phyloP scores from a whole-genome alignment of 2,888 invertebrate genomes.

The Beris morrisii region DNA sequence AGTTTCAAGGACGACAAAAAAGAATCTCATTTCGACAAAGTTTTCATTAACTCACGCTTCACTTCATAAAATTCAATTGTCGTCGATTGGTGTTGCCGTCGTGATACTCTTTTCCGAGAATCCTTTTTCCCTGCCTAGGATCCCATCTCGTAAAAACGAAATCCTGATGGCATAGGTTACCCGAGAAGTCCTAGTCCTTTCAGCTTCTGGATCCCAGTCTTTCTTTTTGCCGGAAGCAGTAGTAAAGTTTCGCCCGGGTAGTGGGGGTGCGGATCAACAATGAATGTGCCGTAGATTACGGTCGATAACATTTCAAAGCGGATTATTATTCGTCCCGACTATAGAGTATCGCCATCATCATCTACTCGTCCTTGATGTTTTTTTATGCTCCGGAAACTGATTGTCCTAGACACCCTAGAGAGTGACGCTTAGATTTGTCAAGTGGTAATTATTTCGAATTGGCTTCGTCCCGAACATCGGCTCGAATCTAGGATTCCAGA shows the following conservation, averaged over 20 bases:
- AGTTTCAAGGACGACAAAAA: not conserved
- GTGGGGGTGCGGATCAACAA: slow-evolving; percentile 6
- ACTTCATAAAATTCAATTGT: slow-evolving; percentile 32
- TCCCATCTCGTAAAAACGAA: too few relatives aligned
- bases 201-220: too few relatives aligned
- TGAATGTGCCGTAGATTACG: slow-evolving; percentile 20
- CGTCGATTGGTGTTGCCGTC: slow-evolving; percentile 9
- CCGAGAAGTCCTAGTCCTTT: too few relatives aligned
- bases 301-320: slow-evolving; percentile 27
- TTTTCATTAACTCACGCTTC: slow-evolving; percentile 32
- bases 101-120: not conserved
- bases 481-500: too few relatives aligned
- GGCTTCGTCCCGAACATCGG: not conserved
- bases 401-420: slow-evolving; percentile 16
- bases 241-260: too few relatives aligned
- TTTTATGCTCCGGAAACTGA: slow-evolving; percentile 17
- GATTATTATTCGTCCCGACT: slow-evolving; percentile 21
- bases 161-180: too few relatives aligned
- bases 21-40: slow-evolving; percentile 26
- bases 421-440: slow-evolving; percentile 20
- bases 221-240: too few relatives aligned
- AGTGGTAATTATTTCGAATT: slow-evolving; percentile 25
- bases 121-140: too few relatives aligned
- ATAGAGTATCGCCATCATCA: slow-evolving; percentile 1
- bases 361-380: slow-evolving; percentile 17